phyloP scores from a whole-genome alignment of 2,888 invertebrate species.

The Aquatica leii region DNA sequence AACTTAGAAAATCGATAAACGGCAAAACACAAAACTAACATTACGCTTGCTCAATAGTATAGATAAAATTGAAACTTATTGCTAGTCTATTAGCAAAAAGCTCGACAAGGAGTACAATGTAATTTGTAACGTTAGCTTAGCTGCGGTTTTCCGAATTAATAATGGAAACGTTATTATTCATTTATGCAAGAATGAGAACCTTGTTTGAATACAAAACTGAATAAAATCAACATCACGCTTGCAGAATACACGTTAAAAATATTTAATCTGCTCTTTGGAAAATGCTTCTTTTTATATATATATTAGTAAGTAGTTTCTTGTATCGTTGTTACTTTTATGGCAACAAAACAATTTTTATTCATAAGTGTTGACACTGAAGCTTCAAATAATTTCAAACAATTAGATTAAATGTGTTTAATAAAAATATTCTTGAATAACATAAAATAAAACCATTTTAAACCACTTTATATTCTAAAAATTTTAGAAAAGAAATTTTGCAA shows the following conservation, averaged over 20 bases:
- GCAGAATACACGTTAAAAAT: constrained; percentile 30
- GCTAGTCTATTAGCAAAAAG: constrained; percentile 32
- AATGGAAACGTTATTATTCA: constrained; percentile 41
- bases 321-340: constrained; percentile 1
- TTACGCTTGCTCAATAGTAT: no score
- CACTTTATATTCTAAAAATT: no score
- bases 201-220: constrained; percentile 36
- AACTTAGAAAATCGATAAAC: no score
- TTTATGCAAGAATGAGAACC: constrained; percentile 38
- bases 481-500: no score
- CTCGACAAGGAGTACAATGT: constrained; percentile 33
- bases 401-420: no score
- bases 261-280: constrained; percentile 31
- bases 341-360: not conserved
- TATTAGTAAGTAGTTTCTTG: no score
- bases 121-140: constrained; percentile 40
- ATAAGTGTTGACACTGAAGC: not conserved
- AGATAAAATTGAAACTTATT: constrained; percentile 1
- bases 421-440: no score
- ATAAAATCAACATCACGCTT: constrained; percentile 39
- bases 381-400: not conserved
- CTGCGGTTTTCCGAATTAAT: constrained; percentile 40
- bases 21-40: no score
- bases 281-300: constrained; percentile 25
- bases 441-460: no score